Conservation (phyloP, 2,797 vertebrate species). For the Natrix natrix region DNA sequence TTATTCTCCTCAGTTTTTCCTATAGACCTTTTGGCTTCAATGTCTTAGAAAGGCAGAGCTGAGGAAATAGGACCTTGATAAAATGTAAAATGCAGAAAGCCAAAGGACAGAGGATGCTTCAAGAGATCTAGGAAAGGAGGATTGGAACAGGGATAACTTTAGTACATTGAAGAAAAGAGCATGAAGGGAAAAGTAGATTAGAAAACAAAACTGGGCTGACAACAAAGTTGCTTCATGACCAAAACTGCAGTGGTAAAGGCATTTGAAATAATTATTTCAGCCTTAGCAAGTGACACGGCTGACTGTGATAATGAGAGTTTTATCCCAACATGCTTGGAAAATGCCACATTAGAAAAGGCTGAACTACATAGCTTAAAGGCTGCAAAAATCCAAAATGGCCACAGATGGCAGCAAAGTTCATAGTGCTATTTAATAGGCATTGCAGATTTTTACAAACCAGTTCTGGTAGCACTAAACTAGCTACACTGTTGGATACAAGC, state of each 20-base stretch:
- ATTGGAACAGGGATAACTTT: neutral
- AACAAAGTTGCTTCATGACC: neutral
- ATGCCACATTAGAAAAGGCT: neutral
- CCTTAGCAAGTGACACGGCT: neutral
- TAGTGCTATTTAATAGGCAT: neutral
- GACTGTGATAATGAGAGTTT: neutral
- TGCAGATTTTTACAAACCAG: neutral
- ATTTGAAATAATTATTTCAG: slow-evolving; percentile 2
- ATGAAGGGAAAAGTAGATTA: neutral
- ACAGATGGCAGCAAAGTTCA: neutral
- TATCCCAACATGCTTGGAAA: neutral
- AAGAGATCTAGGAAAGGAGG: neutral
- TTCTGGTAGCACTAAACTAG: neutral
- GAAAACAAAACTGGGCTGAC: neutral
- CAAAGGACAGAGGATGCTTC: neutral
- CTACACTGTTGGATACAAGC: neutral
- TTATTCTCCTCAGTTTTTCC: neutral
- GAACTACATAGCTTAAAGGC: neutral
- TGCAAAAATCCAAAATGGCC: neutral
- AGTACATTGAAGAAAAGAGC: neutral
- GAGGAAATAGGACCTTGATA: neutral
- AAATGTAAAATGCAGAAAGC: neutral
- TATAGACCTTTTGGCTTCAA: neutral
- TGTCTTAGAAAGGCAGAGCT: neutral
- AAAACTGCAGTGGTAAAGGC: neutral